Conservation (phyloP, 2,113 vertebrate genomes). For the Neogobius melanostomus region DNA sequence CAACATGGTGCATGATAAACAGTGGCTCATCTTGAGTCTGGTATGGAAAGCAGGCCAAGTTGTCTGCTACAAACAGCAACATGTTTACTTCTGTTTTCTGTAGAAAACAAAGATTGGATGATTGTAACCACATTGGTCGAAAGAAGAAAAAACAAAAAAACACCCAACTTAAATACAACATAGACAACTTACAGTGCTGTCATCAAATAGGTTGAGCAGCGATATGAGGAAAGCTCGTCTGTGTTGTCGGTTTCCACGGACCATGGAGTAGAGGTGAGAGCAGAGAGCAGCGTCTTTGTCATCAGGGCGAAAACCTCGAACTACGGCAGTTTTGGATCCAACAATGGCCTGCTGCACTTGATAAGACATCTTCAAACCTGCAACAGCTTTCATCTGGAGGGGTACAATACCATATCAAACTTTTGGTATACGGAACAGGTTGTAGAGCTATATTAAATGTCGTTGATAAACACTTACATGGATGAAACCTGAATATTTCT, state of each 20-base stretch:
- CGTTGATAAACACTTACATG: slow-evolving; percentile 82
- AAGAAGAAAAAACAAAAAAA: not conserved
- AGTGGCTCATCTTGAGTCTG: slow-evolving; percentile 98
- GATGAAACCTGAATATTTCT: slow-evolving; percentile 98
- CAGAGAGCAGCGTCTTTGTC: slow-evolving; percentile 87
- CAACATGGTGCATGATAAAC: slow-evolving; percentile 99
- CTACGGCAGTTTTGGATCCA: slow-evolving; percentile 74
- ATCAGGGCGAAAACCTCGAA: slow-evolving; percentile 91
- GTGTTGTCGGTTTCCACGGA: slow-evolving; percentile 94
- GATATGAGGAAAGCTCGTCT: slow-evolving; percentile 94
- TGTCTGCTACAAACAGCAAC: slow-evolving; percentile 97
- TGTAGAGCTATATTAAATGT: not conserved
- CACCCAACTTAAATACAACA: not conserved
- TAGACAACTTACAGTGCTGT: slow-evolving; percentile 86
- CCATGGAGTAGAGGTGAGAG: slow-evolving; percentile 94
- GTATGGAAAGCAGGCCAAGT: slow-evolving; percentile 96
- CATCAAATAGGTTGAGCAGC: slow-evolving; percentile 97
- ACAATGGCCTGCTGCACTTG: slow-evolving; percentile 94
- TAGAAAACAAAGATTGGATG: slow-evolving; percentile 20
- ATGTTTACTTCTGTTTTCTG: slow-evolving; percentile 97
- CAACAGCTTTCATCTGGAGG: slow-evolving; percentile 97
- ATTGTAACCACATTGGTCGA: not conserved
- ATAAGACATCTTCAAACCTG: slow-evolving; percentile 99
- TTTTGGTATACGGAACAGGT: not conserved
- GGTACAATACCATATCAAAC: not conserved